Percentiles rank a stretch among this genome's conserved stretches.
These are phyloP conservation scores for Eulemur macaco DNA, from an alignment of 2,113 vertebrate species.

Conservation along the genomic window DNA sequence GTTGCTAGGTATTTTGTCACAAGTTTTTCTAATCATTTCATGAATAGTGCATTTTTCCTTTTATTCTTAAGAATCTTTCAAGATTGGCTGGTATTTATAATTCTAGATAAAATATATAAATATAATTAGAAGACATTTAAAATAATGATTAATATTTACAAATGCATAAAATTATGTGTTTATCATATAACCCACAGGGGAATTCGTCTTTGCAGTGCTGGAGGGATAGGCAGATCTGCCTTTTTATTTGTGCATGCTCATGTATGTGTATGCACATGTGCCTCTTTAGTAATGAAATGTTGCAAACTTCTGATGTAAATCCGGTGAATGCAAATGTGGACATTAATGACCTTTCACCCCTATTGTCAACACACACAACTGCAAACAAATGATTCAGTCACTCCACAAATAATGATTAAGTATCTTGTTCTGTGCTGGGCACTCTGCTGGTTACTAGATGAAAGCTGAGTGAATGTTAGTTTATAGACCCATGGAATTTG, in stretches of 20 bases:
- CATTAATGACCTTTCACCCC: background rate
- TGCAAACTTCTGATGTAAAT: background rate
- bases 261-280: fast-evolving
- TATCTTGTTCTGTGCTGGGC: background rate
- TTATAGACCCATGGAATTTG: background rate
- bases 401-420: background rate
- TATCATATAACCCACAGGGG: background rate
- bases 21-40: background rate
- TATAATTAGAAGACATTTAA: background rate
- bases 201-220: background rate
- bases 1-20: background rate
- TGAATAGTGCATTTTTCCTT: background rate
- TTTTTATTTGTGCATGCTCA: background rate
- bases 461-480: background rate
- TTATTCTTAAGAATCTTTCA: slow-evolving; percentile 22
- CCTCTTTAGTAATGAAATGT: background rate
- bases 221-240: background rate
- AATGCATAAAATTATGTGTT: background rate
- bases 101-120: background rate
- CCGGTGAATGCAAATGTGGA: background rate
- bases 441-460: background rate
- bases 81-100: slow-evolving; percentile 17
- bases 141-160: background rate
- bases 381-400: background rate
- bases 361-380: background rate